Conservation (phyloP, 2,888 invertebrate genomes). For the Eilema depressum region DNA sequence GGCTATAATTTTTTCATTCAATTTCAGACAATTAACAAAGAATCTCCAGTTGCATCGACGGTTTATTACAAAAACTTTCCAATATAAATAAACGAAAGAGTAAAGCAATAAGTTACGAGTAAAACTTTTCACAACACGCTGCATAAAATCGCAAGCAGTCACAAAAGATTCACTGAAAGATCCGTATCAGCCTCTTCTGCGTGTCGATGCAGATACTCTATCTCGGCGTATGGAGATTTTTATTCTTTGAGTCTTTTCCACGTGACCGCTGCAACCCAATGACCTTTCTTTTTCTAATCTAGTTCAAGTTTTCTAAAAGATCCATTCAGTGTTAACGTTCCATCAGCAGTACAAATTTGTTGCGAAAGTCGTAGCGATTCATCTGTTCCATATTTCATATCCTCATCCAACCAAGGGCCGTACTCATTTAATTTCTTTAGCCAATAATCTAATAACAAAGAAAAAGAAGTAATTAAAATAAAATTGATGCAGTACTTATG, state of each 20-base stretch:
- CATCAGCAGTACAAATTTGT: constrained; percentile 75
- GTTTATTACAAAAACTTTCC: no score
- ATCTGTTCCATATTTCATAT: constrained; percentile 74
- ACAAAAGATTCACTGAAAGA: background rate
- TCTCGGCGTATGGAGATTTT: no score
- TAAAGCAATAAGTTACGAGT: background rate
- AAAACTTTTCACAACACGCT: background rate
- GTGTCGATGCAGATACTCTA: no score
- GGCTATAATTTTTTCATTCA: no score
- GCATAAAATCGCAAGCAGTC: no score
- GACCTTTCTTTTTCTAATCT: constrained; percentile 59
- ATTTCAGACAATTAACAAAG: no score
- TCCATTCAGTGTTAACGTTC: constrained; percentile 76
- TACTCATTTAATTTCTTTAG: constrained; percentile 58
- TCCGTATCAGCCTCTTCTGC: no score
- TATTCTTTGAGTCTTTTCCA: background rate
- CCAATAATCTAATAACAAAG: constrained; percentile 34
- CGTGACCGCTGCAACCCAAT: background rate
- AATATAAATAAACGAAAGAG: background rate
- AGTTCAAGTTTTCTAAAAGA: constrained; percentile 49
- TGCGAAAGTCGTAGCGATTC: constrained; percentile 81
- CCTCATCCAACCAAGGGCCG: constrained; percentile 78
- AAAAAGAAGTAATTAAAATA: background rate
- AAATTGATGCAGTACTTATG: no score
- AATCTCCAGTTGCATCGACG: no score